A percentile compares a stretch with the other conserved stretches of the same genome.
Conservation (phyloP, 2,797 vertebrate genomes). For the Limnodromus scolopaceus region DNA sequence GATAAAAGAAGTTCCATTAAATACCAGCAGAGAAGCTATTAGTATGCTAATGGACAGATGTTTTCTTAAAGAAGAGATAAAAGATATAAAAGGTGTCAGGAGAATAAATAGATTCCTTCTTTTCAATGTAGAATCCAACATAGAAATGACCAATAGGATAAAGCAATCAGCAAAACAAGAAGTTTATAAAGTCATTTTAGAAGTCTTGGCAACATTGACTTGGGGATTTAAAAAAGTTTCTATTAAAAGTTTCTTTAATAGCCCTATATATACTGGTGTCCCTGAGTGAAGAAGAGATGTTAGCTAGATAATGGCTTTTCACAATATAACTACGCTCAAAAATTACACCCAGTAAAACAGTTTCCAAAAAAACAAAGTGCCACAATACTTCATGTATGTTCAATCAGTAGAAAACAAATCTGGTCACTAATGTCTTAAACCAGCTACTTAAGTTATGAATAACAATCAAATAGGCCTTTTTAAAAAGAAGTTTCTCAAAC, state of each 20-base stretch:
- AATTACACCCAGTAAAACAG: background rate
- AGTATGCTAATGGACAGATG: conserved; percentile 74
- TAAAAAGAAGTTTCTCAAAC: background rate
- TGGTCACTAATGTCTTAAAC: background rate
- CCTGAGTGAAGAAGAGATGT: background rate
- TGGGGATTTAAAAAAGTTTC: background rate
- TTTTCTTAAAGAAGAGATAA: conserved; percentile 68
- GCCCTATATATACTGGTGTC: background rate
- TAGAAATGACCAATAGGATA: conserved; percentile 35
- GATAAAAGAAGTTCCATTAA: conserved; percentile 53
- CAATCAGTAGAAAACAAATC: background rate
- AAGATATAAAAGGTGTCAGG: conserved; percentile 62
- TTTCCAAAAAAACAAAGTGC: background rate
- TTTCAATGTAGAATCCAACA: background rate
- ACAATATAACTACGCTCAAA: background rate
- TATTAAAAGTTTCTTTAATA: background rate
- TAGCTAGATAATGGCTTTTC: conserved; percentile 13
- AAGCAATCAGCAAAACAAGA: background rate
- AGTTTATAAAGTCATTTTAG: background rate
- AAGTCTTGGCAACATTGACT: background rate
- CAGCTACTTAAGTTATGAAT: background rate
- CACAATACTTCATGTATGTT: background rate
- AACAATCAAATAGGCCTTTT: background rate
- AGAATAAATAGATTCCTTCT: conserved; percentile 41
- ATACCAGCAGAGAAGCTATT: conserved; percentile 39